Conservation (phyloP, 92 coral and sea anemone genomes). For the Phymanthus crucifer region DNA sequence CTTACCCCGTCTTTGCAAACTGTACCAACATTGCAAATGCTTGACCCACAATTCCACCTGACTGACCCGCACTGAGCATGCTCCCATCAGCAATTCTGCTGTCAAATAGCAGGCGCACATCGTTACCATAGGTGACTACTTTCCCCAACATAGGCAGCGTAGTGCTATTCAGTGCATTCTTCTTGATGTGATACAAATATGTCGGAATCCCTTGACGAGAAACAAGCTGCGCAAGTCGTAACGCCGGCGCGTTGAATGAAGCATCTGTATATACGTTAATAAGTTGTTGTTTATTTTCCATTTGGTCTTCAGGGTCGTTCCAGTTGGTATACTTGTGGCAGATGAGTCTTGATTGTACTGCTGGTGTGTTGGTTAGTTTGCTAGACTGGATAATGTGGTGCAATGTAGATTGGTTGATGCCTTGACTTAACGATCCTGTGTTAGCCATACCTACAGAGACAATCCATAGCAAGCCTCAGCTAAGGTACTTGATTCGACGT, state of each 20-base stretch:
- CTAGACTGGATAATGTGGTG: neutral
- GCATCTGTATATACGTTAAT: constrained; percentile 25
- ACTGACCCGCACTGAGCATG: constrained; percentile 5
- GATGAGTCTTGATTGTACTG: neutral
- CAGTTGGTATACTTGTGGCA: constrained; percentile 37
- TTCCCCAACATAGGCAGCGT: neutral
- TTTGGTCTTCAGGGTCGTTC: constrained; percentile 10
- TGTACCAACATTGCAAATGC: constrained; percentile 28
- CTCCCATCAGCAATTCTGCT: constrained; percentile 3
- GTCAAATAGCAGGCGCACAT: constrained; percentile 29
- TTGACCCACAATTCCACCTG: neutral
- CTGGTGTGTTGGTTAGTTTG: neutral
- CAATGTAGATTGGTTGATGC: constrained; percentile 14
- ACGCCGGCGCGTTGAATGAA: constrained; percentile 27
- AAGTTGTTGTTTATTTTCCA: constrained; percentile 6
- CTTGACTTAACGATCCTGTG: neutral
- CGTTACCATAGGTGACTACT: constrained; percentile 30
- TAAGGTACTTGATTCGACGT: neutral
- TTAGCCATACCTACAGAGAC: constrained; percentile 10
- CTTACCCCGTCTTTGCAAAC: constrained; percentile 36
- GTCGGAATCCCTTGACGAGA: constrained; percentile 4
- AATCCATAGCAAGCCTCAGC: neutral
- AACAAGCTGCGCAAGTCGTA: constrained; percentile 20
- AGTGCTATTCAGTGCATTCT: neutral
- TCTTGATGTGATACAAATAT: constrained; percentile 25